These are phyloP conservation scores for Seriola quinqueradiata DNA, from an alignment of 2,113 vertebrate species.

Conservation along the genomic window DNA sequence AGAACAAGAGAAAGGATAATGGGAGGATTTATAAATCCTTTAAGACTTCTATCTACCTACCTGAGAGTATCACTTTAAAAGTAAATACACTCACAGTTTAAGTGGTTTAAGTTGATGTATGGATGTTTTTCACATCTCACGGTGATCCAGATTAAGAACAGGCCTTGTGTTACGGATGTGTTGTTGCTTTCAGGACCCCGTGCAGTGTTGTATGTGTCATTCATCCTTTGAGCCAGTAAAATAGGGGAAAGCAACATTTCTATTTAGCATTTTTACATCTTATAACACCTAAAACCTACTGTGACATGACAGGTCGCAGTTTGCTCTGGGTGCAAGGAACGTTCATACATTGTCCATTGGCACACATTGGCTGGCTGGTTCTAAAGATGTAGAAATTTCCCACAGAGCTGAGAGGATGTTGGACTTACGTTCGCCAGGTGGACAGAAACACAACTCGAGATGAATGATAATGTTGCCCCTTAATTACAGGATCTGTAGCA, in stretches of 20 bases:
- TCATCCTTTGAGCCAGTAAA: neutral
- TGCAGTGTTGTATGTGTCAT: neutral
- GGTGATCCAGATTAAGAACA: neutral
- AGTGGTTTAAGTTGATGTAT: neutral
- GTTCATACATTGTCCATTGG: too few species aligned
- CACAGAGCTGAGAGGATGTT: too few species aligned
- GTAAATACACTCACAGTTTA: neutral
- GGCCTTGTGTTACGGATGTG: neutral
- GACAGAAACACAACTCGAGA: too few species aligned
- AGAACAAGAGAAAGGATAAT: neutral
- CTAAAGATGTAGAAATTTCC: too few species aligned
- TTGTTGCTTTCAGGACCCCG: neutral
- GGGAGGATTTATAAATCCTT: slow-evolving; percentile 1
- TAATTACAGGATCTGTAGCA: too few species aligned
- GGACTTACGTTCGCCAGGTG: too few species aligned
- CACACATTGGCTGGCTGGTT: too few species aligned
- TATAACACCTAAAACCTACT: neutral
- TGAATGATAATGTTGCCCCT: too few species aligned
- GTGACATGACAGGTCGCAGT: neutral
- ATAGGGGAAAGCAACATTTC: neutral
- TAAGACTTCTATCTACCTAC: neutral
- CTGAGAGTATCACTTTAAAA: neutral
- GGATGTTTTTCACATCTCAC: neutral
- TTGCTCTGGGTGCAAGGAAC: too few species aligned
- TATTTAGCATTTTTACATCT: neutral